phyloP scores from a whole-genome alignment of 2,113 vertebrate genomes.

The Aleadryas rufinucha region DNA sequence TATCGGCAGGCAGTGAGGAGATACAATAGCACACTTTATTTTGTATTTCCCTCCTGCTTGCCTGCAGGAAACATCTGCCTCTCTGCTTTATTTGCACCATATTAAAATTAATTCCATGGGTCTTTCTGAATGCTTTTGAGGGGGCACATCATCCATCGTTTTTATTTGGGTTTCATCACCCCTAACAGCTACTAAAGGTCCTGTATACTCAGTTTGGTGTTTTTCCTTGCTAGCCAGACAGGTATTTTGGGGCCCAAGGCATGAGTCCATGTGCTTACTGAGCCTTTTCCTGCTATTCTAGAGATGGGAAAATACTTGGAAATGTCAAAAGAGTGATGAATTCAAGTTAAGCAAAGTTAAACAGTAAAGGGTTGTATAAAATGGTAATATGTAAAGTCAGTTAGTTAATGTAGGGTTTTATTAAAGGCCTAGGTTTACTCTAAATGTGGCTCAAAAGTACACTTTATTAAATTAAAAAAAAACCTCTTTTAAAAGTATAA shows the following conservation, averaged over 20 bases:
- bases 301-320: background rate
- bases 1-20: background rate
- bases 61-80: constrained; percentile 9
- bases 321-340: background rate
- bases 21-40: background rate
- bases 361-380: background rate
- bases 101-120: background rate
- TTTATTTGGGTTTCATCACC: constrained; percentile 23
- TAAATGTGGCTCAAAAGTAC: background rate
- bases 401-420: background rate
- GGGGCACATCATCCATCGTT: background rate
- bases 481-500: background rate
- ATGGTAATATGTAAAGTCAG: background rate
- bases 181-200: background rate
- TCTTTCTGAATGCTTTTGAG: background rate
- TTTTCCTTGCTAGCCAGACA: background rate
- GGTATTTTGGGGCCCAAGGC: background rate
- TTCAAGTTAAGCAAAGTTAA: background rate
- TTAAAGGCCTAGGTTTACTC: background rate
- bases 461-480: background rate
- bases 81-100: background rate
- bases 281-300: background rate
- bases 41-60: background rate
- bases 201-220: background rate
- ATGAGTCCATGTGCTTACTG: background rate